A percentile compares a stretch with the other conserved stretches of the same genome.
Evolutionary conservation across 2,113 vertebrate species (phyloP).

Genomic region (Anhinga anhinga): DNA sequence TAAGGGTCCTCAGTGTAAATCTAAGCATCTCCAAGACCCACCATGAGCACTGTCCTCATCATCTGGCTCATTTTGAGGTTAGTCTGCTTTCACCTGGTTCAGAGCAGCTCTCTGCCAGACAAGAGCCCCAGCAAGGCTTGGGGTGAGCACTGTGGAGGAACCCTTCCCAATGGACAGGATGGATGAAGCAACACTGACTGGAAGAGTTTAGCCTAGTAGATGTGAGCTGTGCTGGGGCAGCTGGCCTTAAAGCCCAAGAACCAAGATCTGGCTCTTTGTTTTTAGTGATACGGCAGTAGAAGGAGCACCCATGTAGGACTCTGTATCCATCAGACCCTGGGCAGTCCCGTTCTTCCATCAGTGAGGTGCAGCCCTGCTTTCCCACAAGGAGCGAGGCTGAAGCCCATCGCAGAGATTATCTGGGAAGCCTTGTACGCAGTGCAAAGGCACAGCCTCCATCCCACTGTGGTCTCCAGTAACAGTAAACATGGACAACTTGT

Average conservation of each 20-base stretch:
- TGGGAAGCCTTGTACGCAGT: rapidly evolving
- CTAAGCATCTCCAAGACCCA: not conserved
- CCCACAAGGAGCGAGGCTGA: rapidly evolving
- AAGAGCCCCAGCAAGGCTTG: not conserved
- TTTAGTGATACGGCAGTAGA: not conserved
- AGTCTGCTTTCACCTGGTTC: not conserved
- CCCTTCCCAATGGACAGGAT: not conserved
- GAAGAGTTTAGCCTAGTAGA: not conserved
- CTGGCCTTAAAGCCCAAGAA: not conserved
- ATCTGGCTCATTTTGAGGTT: not conserved
- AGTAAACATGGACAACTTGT: not conserved
- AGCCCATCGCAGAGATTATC: not conserved
- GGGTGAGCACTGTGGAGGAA: not conserved
- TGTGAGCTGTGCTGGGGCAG: not conserved
- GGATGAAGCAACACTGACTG: not conserved
- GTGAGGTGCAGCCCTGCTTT: not conserved
- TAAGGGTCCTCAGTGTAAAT: not conserved
- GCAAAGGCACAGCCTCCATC: not conserved
- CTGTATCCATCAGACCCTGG: not conserved
- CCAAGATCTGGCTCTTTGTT: not conserved
- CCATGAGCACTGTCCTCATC: rapidly evolving
- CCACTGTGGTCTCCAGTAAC: not conserved
- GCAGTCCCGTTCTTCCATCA: not conserved
- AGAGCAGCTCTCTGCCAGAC: not conserved
- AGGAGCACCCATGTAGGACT: not conserved